Evolutionary conservation across 1,140 invertebrate species (phyloP), one percentile per base, ranked within the genome.

Genomic region (Diploscapter pachys): DNA sequence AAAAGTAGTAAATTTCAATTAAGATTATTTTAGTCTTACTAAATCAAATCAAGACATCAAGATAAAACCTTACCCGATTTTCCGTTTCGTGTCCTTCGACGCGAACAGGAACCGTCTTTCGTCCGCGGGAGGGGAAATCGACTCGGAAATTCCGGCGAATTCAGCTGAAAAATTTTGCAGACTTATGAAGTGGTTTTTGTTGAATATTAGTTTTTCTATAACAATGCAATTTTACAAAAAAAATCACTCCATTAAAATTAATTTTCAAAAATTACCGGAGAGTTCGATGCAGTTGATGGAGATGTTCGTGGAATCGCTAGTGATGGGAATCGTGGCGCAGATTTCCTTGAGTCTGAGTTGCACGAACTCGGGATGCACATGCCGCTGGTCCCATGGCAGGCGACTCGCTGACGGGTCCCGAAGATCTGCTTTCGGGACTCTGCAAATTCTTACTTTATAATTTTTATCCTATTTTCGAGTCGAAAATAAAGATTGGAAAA

Each of bases 391-490:
- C 57, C 62, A 74, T 50, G 73, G 73, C 9, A 74, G 73, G 51
- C 73, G 64, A 62, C 52, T 54, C n/a, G 63, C 73, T 9, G 9
- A 66, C n/a, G 74, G 74, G 13, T 76, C 67, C 3, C 74, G 53
- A 2, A 76, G 55, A 53, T 76, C 74, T 3, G 69, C 74, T 55
- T 72, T 76, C 11, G 74, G 69, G 4, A 76, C 67, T 4, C 74
- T 56, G 5, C 31, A 31, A 31, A 59, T 11, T 59, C 11, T 11
- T 59, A 13, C 11, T 11, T 11, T 11, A 59, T 11, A 59, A 2
- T 59, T 11, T 59, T 11, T 59, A 59, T 11, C 57, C 11, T 11
- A 59, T 59, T 50, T 6, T 64, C 5, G 67, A 11, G 52, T 73
- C 72, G 51, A 73, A 73, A 50, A 48, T 63, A 49, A 63, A 63